Base-by-base conservation (phyloP, 2,797 vertebrate genomes). In the Crenichthys baileyi region DNA sequence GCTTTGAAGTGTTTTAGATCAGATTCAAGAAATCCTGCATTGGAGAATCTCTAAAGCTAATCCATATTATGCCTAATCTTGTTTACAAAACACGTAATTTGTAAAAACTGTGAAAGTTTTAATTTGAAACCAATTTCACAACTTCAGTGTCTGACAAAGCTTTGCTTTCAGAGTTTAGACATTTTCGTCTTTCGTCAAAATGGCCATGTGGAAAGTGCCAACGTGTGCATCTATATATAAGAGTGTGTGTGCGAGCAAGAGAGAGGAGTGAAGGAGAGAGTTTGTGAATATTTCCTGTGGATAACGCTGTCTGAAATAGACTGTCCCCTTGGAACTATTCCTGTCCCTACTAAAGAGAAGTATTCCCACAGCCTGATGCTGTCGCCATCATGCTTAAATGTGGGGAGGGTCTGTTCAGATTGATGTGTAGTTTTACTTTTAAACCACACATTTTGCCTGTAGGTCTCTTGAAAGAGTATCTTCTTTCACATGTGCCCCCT, bases 251-350 rank as follows among this genome's bases (percentile, higher is more conserved):
- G 51, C 56, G 72, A 31, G 15, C 31, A 31, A 75, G 61, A 46
- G 61, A n/a, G 11, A 44, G 31, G 3, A 53, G 39, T 41, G 60
- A 68, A 72, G 22, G 41, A 18, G 70, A 2, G 67, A 77, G 82
- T 78, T 83, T 82, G 77, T 78, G 83, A 83, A 88, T 78, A 85
- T 84, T 86, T 90, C 85, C 80, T 82, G 89, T 75, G 77, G 86
- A 78, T 88, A 87, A 84, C 78, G 13, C 91, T 78, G 79, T 48
- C 46, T 48, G 3, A 50, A 50, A 50, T 0, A 15, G 48, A 5
- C 13, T 16, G 5, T 50, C 15, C 48, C 48, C 48, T 18, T 3
- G 4, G 15, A 55, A 7, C 53, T 24, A 22, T 22, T 22, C 24
- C 53, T 7, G 20, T 55, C 7, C 16, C 22, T 50, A 3, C 20